Evolutionary conservation across 2,888 invertebrate genomes (phyloP).

Genomic region (Melangyna quadrimaculata): DNA sequence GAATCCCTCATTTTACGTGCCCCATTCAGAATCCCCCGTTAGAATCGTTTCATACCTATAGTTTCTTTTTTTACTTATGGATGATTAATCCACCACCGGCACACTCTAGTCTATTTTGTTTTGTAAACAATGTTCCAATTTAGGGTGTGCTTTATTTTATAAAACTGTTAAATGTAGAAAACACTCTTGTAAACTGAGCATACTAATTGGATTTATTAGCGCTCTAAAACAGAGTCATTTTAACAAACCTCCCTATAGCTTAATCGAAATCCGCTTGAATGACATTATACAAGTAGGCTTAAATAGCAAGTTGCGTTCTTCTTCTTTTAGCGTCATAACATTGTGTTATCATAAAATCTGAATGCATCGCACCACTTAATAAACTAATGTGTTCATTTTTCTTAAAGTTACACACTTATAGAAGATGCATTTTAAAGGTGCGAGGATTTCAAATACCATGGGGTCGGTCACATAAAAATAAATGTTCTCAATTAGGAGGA

Average conservation of each 20-base stretch:
- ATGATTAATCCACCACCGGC: not conserved
- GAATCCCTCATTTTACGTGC: not conserved
- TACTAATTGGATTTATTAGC: conserved; percentile 62
- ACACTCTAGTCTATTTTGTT: not conserved
- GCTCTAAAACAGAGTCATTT: not conserved
- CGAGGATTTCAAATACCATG: not conserved
- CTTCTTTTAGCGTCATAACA: not conserved
- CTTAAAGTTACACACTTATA: not conserved
- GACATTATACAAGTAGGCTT: not conserved
- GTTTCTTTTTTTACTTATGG: not conserved
- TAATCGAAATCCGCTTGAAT: conserved; percentile 43
- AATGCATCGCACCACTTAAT: conserved; percentile 12
- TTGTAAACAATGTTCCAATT: conserved; percentile 12
- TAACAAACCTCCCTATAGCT: conserved; percentile 9
- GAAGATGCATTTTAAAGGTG: not conserved
- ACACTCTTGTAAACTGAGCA: conserved; percentile 26
- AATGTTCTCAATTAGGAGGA: not conserved
- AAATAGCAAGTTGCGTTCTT: not conserved
- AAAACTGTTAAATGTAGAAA: conserved; percentile 16
- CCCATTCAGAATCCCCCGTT: not conserved
- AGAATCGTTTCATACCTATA: not conserved
- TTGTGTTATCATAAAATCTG: conserved; percentile 13
- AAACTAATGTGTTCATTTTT: conserved; percentile 21
- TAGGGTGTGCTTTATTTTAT: not conserved
- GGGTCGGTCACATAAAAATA: conserved; percentile 11